Evolutionary conservation across 2,113 vertebrate genomes (phyloP).

Genomic region (Picathartes gymnocephalus): DNA sequence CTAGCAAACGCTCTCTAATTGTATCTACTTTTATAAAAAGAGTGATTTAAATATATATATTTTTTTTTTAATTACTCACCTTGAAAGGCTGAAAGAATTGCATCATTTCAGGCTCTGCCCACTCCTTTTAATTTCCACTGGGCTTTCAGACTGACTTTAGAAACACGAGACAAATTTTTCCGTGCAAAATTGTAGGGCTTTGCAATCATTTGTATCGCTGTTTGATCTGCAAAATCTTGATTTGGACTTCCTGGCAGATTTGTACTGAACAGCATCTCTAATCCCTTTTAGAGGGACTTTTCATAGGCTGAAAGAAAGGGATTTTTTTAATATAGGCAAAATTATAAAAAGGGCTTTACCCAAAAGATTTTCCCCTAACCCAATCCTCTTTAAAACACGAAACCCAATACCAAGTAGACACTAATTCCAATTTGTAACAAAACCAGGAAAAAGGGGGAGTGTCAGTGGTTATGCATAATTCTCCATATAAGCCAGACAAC

Average conservation of each 20-base stretch:
- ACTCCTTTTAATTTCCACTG: not conserved
- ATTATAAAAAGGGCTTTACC: constrained; percentile 21
- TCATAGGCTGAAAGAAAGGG: not conserved
- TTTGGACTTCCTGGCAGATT: constrained; percentile 32
- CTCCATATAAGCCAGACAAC: constrained; percentile 47
- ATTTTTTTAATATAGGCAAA: constrained; percentile 39
- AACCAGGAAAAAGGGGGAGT: constrained; percentile 50
- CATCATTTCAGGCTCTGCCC: not conserved
- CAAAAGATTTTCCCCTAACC: constrained; percentile 10
- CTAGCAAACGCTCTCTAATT: not conserved
- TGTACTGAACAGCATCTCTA: constrained; percentile 1
- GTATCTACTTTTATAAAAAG: not conserved
- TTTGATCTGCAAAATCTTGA: constrained; percentile 1
- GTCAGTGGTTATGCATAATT: constrained; percentile 46
- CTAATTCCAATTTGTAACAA: constrained; percentile 71
- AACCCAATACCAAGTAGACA: constrained; percentile 42
- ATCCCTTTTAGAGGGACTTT: constrained; percentile 13
- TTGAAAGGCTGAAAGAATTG: not conserved
- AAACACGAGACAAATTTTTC: not conserved
- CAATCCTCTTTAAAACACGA: constrained; percentile 44
- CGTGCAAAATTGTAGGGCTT: not conserved
- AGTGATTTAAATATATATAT: not conserved
- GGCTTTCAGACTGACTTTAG: not conserved
- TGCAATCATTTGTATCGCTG: not conserved
- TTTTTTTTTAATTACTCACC: not conserved